Evolutionary conservation across 2,888 invertebrate genomes (phyloP).

Genomic region (Eupithecia inturbata): DNA sequence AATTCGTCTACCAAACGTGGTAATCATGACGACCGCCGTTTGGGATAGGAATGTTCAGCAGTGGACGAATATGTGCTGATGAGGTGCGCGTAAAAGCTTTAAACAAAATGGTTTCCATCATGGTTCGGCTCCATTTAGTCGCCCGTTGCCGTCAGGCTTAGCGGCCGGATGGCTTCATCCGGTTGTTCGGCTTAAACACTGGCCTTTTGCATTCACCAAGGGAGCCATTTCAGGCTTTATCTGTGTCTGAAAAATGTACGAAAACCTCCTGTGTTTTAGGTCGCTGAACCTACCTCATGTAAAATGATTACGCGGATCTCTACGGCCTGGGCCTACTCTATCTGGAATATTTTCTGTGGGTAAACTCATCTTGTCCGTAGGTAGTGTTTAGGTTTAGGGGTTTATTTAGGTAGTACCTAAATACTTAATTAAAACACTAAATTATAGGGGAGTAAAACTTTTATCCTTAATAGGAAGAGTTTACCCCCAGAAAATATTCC

Average conservation of each 20-base stretch:
- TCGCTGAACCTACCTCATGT: background rate
- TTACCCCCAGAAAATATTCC: background rate
- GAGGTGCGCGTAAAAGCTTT: no score
- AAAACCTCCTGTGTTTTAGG: conserved; percentile 12
- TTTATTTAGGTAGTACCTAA: no score
- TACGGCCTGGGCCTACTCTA: background rate
- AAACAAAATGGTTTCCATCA: background rate
- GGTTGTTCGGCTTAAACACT: conserved; percentile 58
- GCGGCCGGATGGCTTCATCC: conserved; percentile 56
- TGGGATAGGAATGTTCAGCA: no score
- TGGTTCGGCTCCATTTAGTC: background rate
- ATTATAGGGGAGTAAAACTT: no score
- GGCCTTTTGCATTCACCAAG: conserved; percentile 25
- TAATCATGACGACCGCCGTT: no score
- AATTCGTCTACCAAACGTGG: no score
- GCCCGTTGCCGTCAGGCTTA: conserved; percentile 12
- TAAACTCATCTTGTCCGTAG: no score
- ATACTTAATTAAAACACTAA: no score
- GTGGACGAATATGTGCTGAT: no score
- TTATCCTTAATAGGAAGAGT: no score
- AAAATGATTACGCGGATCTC: background rate
- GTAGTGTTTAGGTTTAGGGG: no score
- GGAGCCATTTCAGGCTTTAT: conserved; percentile 12
- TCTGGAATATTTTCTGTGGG: background rate
- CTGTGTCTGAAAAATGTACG: conserved; percentile 11